phyloP scores from a whole-genome alignment of 2,113 vertebrate species.

The Cephalopterus ornatus region DNA sequence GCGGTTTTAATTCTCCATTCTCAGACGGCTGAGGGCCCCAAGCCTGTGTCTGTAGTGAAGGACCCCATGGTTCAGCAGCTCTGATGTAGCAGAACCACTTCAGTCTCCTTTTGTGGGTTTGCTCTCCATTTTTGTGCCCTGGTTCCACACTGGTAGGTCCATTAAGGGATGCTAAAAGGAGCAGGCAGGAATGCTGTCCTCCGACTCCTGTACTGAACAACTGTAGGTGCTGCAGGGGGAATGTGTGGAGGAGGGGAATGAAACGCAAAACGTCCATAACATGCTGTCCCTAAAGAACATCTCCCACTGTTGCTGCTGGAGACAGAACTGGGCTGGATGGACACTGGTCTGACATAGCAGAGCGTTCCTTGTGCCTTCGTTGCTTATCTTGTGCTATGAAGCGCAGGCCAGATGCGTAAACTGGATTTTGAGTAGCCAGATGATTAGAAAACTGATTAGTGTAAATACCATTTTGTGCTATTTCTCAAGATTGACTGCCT shows the following conservation, averaged over 20 bases:
- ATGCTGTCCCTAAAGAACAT: neutral
- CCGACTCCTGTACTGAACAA: neutral
- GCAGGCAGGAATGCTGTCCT: neutral
- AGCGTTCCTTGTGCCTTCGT: neutral
- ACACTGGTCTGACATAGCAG: neutral
- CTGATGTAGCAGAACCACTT: neutral
- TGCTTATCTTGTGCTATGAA: neutral
- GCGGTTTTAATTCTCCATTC: neutral
- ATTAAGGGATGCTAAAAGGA: neutral
- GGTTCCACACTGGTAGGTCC: neutral
- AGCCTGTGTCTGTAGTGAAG: neutral
- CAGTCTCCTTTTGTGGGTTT: neutral
- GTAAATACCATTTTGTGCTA: neutral
- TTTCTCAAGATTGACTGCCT: neutral
- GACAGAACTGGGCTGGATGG: neutral
- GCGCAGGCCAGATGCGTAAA: neutral
- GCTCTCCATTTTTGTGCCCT: neutral
- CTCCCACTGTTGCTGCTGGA: neutral
- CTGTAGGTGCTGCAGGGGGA: neutral
- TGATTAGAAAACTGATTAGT: neutral
- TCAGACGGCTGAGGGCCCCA: neutral
- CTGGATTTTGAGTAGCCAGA: neutral
- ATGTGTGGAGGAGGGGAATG: neutral
- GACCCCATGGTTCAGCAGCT: accelerated
- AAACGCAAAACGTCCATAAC: neutral